phyloP scores from a whole-genome alignment of 2,797 vertebrate genomes.

The Eulemur albifrons region DNA sequence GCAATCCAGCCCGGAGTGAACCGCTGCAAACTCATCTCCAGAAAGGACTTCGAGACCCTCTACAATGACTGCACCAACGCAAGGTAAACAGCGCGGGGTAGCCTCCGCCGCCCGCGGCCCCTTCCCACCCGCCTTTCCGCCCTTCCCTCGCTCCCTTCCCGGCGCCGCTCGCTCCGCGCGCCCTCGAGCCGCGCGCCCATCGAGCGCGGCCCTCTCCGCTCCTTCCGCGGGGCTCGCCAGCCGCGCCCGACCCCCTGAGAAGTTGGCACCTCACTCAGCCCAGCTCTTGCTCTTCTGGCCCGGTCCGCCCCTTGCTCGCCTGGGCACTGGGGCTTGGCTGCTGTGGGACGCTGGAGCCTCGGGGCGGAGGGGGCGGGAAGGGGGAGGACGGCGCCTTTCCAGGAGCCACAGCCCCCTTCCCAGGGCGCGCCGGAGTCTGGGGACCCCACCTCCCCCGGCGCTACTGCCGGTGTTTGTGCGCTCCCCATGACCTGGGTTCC shows the following conservation, averaged over 20 bases:
- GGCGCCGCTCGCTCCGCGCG: conserved; percentile 64
- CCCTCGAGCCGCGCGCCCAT: conserved; percentile 53
- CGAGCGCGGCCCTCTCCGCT: not conserved
- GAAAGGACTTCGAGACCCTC: conserved; percentile 98
- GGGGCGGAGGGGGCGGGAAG: not conserved
- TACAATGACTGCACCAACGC: conserved; percentile 99
- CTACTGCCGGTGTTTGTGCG: not conserved
- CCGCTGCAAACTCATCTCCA: conserved; percentile 99
- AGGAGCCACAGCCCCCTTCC: not conserved
- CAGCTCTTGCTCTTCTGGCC: not conserved
- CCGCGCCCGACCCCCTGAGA: not conserved
- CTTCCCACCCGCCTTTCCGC: not conserved
- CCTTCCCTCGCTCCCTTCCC: conserved; percentile 20
- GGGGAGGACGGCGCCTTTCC: not conserved
- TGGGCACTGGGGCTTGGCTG: not conserved
- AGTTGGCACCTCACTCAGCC: conserved; percentile 46
- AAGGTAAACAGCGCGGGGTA: conserved; percentile 87
- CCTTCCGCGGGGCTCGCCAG: not conserved
- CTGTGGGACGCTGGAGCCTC: not conserved
- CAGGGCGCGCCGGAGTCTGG: not conserved
- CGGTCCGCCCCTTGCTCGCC: not conserved
- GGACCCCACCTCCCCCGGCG: not conserved
- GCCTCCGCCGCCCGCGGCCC: not conserved
- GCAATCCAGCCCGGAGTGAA: conserved; percentile 99
- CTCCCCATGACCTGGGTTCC: not conserved